Evolutionary conservation across 2,113 vertebrate species (phyloP), one percentile per base, ranked within the genome.

Genomic region (Arvicanthis niloticus): DNA sequence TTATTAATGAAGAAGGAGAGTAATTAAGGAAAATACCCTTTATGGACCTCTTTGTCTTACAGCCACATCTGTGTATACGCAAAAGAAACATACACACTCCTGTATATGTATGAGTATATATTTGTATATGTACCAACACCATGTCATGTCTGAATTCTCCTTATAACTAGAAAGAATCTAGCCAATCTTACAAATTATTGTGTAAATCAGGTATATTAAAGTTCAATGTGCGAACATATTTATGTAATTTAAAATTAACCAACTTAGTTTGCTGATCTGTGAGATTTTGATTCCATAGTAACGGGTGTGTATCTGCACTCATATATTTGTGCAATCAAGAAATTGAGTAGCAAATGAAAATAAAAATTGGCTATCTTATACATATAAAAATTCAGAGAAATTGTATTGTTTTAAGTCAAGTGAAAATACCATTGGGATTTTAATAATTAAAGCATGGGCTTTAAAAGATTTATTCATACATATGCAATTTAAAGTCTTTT

Each of bases 401-500:
- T 22, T 77, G 21, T 62, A 78, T 42, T 62, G 65, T 9, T 85
- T 94, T 53, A 77, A 68, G 48, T 86, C 65, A 77, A 60, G 58
- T 53, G 34, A 85, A 93, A 96, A 89, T 58, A 91, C 8, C 11
- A 37, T 2, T 45, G 37, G 24, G 42, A 68, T 51, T 24, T 92
- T 60, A 62, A 84, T 88, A 91, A 97, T 88, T 93, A 73, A 95
- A 93, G 13, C 7, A 10, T 80, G 22, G 4, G 92, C 89, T 82
- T 92, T 37, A 37, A 92, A 68, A 65, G 26, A 93, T 89, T 91
- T 72, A 77, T 93, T n/a, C 34, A 16, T 48, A n/a, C 3, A 48
- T 81, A 68, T 7, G 7, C 34, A 89, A 53, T 15, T 89, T 93
- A 70, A 92, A 87, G 53, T 88, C 65, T 75, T 45, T 91, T 97